A percentile compares a stretch with the other conserved stretches of the same genome.
phyloP scores from a whole-genome alignment of 2,888 invertebrate genomes.

The Agriotes lineatus region DNA sequence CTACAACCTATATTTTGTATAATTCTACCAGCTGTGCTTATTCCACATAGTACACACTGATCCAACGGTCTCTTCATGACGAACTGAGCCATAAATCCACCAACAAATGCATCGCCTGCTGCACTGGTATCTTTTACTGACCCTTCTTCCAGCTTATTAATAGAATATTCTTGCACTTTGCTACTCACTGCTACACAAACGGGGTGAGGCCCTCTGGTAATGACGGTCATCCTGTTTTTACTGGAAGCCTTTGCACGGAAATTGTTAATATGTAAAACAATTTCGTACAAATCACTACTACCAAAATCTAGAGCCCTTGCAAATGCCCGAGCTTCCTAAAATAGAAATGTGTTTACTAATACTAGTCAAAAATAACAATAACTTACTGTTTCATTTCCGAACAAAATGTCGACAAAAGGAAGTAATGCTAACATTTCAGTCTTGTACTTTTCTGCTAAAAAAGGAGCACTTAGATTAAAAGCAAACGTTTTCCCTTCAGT shows the following conservation, averaged over 20 bases:
- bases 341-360: conserved; percentile 17
- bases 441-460: conserved; percentile 45
- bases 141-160: conserved; percentile 34
- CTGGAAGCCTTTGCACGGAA: conserved; percentile 21
- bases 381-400: conserved; percentile 55
- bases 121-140: conserved; percentile 52
- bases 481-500: conserved; percentile 47
- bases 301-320: conserved; percentile 36
- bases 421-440: conserved; percentile 48
- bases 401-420: conserved; percentile 48
- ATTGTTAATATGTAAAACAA: conserved; percentile 15
- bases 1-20: conserved; percentile 49
- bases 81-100: conserved; percentile 50
- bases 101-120: conserved; percentile 57
- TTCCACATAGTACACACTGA: conserved; percentile 48
- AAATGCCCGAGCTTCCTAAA: conserved; percentile 51
- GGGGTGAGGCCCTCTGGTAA: conserved; percentile 51
- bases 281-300: not conserved
- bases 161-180: conserved; percentile 42
- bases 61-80: conserved; percentile 38
- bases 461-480: conserved; percentile 53
- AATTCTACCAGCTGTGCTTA: conserved; percentile 41
- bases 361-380: not conserved
- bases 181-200: conserved; percentile 38
- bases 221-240: conserved; percentile 37